A percentile compares a stretch with the other conserved stretches of the same genome.
Conservation (phyloP, 2,888 invertebrate species). For the Trichacis sp. region DNA sequence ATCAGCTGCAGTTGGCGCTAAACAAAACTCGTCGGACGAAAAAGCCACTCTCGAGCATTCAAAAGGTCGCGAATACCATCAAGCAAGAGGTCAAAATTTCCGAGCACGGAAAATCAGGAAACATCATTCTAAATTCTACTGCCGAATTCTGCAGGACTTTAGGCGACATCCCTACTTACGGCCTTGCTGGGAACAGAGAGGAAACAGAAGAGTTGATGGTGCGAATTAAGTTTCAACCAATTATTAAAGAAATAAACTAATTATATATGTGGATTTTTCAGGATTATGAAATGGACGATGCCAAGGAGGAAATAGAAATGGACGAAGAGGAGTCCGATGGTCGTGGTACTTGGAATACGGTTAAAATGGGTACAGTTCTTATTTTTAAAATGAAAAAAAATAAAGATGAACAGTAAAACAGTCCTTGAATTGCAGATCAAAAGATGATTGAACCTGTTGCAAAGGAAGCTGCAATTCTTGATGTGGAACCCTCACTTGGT, state of each 20-base stretch:
- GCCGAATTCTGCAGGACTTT: constrained; percentile 97
- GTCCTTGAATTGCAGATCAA: constrained; percentile 63
- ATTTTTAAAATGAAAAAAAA: no score
- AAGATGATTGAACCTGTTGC: constrained; percentile 70
- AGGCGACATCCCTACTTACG: constrained; percentile 95
- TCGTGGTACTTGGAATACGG: constrained; percentile 86
- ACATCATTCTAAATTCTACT: constrained; percentile 90
- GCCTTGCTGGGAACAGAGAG: constrained; percentile 89
- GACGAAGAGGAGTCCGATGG: constrained; percentile 71
- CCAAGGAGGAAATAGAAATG: constrained; percentile 56
- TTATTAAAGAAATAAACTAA: no score
- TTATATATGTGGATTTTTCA: no score
- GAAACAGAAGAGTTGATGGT: constrained; percentile 80
- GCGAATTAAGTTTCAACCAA: no score
- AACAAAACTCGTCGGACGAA: constrained; percentile 80
- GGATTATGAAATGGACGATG: constrained; percentile 68
- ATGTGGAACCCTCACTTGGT: constrained; percentile 92
- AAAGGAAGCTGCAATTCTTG: constrained; percentile 79
- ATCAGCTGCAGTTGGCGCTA: constrained; percentile 77
- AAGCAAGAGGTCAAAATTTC: constrained; percentile 66
- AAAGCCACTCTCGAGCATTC: constrained; percentile 72
- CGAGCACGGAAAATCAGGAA: constrained; percentile 61
- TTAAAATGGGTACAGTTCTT: constrained; percentile 72
- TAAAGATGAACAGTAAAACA: no score
- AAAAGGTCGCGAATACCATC: constrained; percentile 73